Evolutionary conservation across 2,888 invertebrate genomes (phyloP).

Genomic region (Panopea generosa): DNA sequence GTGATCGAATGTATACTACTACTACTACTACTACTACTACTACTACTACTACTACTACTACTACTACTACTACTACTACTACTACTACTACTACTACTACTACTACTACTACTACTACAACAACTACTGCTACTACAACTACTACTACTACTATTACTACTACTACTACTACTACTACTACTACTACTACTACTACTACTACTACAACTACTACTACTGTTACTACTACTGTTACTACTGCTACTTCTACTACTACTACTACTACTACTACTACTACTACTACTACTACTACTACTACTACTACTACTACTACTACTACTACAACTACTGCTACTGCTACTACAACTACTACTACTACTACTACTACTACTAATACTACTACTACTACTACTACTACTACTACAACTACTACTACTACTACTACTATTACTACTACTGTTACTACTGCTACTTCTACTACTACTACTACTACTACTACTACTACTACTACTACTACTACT

Average conservation of each 20-base stretch:
- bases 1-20: too few relatives aligned
- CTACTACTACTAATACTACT: too few relatives aligned
- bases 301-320: constrained; percentile 40
- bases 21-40: constrained; percentile 19
- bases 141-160: too few relatives aligned
- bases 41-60: constrained; percentile 9
- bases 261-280: constrained; percentile 39
- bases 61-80: constrained; percentile 16
- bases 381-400: constrained; percentile 35
- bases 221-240: constrained; percentile 16
- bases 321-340: too few relatives aligned
- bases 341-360: too few relatives aligned
- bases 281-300: constrained; percentile 39
- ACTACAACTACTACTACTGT: constrained; percentile 15
- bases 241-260: constrained; percentile 40
- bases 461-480: constrained; percentile 26
- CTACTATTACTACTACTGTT: constrained; percentile 24
- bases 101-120: too few relatives aligned
- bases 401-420: constrained; percentile 32
- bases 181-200: constrained; percentile 14
- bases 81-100: constrained; percentile 16
- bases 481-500: constrained; percentile 35
- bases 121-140: too few relatives aligned
- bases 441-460: constrained; percentile 7
- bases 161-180: constrained; percentile 14